Evolutionary conservation across 2,888 invertebrate species (phyloP), one percentile per base, ranked within the genome.

Genomic region (Alsophila aescularia): DNA sequence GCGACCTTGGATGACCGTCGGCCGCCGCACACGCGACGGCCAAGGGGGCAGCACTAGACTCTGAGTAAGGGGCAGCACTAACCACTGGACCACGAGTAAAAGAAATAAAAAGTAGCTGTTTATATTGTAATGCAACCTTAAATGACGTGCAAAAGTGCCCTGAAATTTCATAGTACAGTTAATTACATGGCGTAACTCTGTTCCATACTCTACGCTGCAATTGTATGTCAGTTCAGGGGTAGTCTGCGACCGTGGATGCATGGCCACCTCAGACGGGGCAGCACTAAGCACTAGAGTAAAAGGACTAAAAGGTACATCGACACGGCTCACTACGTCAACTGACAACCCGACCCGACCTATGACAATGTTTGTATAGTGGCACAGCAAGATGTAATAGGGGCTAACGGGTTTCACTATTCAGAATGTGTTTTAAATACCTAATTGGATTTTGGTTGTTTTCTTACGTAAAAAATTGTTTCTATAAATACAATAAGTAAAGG

Each of bases 1-100:
- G 73, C 75, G 77, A 81, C 83, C 80, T 82, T 81, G 84, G 73
- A 62, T 70, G 68, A 68, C 62, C 70, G 68, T 66, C 72, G 73
- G 73, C 72, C 78, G 75, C 74, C 68, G 70, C 76, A 75, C 77
- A 75, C 72, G 73, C 71, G 75, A 61, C 73, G 66, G 70, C 61
- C 60, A 64, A 70, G 71, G 73, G 34, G 29, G 18, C 35, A 31
- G 9, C 16, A 12, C 18, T 21, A 37, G 6, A 24, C n/a, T n/a
- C n/a, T n/a, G n/a, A n/a, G n/a, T n/a, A 2, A 8, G 24, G 24
- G 24, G 24, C 24, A 5, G 8, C 7, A 7, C 24, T 24, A n/a
- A n/a, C 1, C 24, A 24, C 24, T 24, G 1, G 24, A 24, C 24
- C 8, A 4, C 18, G 5, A 7, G 24, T 5, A 6, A 24, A 2